Base-by-base conservation (phyloP, 2,888 invertebrate genomes). In the Oscheius myriophilus region DNA sequence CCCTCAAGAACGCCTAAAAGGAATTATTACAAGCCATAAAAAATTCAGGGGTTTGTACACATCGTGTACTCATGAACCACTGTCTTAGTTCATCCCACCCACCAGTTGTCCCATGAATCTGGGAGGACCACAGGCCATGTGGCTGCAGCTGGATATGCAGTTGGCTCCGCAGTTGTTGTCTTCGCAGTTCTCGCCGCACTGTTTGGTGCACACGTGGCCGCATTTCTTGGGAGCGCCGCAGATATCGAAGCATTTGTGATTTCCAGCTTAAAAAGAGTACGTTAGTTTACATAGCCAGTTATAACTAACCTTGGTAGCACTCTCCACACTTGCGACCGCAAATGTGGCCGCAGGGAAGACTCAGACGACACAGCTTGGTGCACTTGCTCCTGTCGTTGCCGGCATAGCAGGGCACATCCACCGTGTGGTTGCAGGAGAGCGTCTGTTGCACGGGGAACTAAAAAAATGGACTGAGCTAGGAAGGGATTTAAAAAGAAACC, bases 251-350 rank as follows among this genome's bases (percentile, higher is more conserved):
- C 58, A 39, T 9, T n/a, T 25, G 39, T 46, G 41, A 9, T 3
- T 6, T 3, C 33, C 33, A 9, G 33, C 33, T 33, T 33, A 6
- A 33, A 33, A 33, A 9, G 9, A 33, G 9, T 33, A 9, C 3
- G 33, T 33, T 6, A 33, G 33, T n/a, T n/a, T n/a, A n/a, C n/a
- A 33, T 3, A 9, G 3, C 9, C 4, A 9, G 33, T 6, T 6
- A 49, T 18, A 9, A 9, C 49, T 6, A 14, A 68, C 68, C 49
- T 45, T 25, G 23, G 39, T 39, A 59, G 61, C 71, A 71, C 39
- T 68, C 61, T 14, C 85, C 83, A 76, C 89, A 89, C 1, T 80
- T 83, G 16, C 88, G 87, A 12, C 25, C 61, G 62, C 87, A 87
- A 6, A 41, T 12, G 71, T 87, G 87, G 2, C 72, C 83, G 76